Conservation (phyloP, 35 echinoderm and acorn worm species). For the Hemicentrotus pulcherrimus region DNA sequence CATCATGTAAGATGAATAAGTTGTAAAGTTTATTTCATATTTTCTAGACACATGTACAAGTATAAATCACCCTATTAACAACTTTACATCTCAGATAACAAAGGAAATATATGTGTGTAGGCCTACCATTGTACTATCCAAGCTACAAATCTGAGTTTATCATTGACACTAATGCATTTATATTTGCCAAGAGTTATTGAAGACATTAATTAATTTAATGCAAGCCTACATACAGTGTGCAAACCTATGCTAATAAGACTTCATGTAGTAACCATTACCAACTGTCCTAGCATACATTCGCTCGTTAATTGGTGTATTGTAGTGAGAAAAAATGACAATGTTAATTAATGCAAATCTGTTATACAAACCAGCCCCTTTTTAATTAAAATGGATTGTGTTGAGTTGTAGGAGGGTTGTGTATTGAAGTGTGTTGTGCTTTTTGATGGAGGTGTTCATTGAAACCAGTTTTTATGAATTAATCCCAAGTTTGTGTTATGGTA, state of each 20-base stretch:
- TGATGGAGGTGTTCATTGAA: too few relatives aligned
- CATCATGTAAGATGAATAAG: too few relatives aligned
- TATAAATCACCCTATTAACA: too few relatives aligned
- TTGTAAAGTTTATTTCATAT: too few relatives aligned
- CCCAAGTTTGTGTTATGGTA: too few relatives aligned
- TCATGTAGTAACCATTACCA: background rate
- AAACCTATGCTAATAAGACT: background rate
- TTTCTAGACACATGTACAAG: too few relatives aligned
- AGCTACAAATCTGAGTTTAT: too few relatives aligned
- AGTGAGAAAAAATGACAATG: background rate
- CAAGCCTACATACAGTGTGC: background rate
- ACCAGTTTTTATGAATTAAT: too few relatives aligned
- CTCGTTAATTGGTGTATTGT: background rate
- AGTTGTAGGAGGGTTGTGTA: background rate
- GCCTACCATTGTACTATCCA: too few relatives aligned
- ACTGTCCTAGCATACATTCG: background rate
- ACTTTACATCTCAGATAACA: too few relatives aligned
- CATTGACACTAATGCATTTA: background rate
- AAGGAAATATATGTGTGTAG: too few relatives aligned
- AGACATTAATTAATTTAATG: background rate
- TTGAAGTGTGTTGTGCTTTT: background rate
- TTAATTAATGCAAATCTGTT: constrained; percentile 14
- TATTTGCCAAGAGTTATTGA: background rate
- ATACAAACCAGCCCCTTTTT: background rate
- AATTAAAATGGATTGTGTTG: background rate